Evolutionary conservation across 2,888 invertebrate species (phyloP).

Genomic region (Strigamia crassipes): DNA sequence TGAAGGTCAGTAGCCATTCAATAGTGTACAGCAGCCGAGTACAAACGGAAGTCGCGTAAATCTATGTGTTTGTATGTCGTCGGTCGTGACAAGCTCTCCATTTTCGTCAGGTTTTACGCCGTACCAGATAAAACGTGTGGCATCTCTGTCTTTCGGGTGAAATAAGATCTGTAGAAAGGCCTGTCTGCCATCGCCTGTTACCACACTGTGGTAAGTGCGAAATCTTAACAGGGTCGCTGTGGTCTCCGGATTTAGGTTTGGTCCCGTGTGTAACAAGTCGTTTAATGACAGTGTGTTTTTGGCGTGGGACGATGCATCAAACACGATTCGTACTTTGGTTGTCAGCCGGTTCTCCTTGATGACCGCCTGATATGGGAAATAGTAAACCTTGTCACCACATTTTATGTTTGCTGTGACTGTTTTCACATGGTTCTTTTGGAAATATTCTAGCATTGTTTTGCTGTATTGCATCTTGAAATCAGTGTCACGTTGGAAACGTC

Average conservation of each 20-base stretch:
- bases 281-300: background rate
- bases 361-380: background rate
- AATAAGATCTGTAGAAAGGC: too few relatives aligned
- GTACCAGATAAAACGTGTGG: background rate
- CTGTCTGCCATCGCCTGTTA: background rate
- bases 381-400: background rate
- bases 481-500: background rate
- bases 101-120: background rate
- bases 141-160: background rate
- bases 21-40: too few relatives aligned
- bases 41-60: slow-evolving; percentile 1
- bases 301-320: background rate
- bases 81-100: background rate
- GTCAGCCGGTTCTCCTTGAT: background rate
- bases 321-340: background rate
- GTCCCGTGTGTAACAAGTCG: background rate
- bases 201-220: background rate
- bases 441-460: background rate
- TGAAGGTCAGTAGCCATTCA: too few relatives aligned
- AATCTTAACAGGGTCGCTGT: background rate
- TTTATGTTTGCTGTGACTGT: background rate
- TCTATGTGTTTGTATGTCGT: background rate
- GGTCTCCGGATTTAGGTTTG: too few relatives aligned
- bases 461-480: background rate
- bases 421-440: background rate